Evolutionary conservation across 2,888 invertebrate species (phyloP).

Genomic region (Amphipoea lucens): DNA sequence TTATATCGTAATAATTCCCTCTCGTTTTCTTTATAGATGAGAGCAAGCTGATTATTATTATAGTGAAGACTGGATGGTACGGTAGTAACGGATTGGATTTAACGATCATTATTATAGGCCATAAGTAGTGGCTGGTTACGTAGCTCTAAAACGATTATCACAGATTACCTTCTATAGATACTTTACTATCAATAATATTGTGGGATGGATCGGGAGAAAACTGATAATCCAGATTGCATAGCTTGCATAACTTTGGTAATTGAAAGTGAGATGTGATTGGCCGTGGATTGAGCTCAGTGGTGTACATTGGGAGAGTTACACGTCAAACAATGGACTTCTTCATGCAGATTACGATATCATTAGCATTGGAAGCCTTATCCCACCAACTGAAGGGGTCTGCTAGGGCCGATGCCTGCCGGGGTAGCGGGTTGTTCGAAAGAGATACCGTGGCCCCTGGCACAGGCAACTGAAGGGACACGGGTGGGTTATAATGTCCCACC

Average conservation of each 20-base stretch:
- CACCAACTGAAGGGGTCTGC: neutral
- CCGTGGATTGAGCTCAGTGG: neutral
- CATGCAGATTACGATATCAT: neutral
- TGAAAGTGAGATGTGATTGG: neutral
- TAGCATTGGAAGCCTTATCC: neutral
- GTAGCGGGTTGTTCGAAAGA: too few relatives aligned
- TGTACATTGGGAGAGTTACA: too few relatives aligned
- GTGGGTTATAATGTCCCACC: too few relatives aligned
- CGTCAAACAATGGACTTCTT: too few relatives aligned
- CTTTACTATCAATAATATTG: constrained; percentile 22
- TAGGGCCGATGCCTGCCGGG: too few relatives aligned
- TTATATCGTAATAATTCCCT: neutral
- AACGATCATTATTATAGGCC: constrained; percentile 55
- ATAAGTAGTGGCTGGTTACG: constrained; percentile 44
- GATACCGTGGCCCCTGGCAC: too few relatives aligned
- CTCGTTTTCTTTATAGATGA: constrained; percentile 10
- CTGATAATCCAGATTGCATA: neutral
- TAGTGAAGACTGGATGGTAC: constrained; percentile 32
- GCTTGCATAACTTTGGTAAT: neutral
- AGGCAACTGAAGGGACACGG: too few relatives aligned
- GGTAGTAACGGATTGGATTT: constrained; percentile 44
- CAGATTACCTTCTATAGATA: constrained; percentile 12
- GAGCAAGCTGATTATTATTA: constrained; percentile 36
- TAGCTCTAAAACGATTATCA: constrained; percentile 38
- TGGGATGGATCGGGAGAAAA: neutral